Evolutionary conservation across 2,888 invertebrate genomes (phyloP).

Genomic region (Tubulanus polymorphus): DNA sequence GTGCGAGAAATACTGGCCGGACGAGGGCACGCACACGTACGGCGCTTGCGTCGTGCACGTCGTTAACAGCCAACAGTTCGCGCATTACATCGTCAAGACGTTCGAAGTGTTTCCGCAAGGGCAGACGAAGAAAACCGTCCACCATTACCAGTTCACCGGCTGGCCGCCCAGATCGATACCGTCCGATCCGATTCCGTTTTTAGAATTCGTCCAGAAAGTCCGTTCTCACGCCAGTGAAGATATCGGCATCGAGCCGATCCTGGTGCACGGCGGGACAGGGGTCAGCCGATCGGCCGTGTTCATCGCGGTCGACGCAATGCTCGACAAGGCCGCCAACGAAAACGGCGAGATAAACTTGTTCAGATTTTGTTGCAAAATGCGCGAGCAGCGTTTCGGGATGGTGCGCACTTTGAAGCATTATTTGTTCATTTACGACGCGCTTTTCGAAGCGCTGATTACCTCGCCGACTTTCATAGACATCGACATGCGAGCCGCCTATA

Average conservation of each 20-base stretch:
- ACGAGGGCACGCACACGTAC: conserved; percentile 59
- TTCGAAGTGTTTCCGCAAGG: conserved; percentile 23
- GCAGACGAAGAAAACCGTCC: conserved; percentile 18
- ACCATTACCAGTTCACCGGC: conserved; percentile 42
- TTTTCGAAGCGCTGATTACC: conserved; percentile 46
- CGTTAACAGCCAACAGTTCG: conserved; percentile 82
- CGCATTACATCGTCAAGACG: conserved; percentile 70
- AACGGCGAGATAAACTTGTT: conserved; percentile 43
- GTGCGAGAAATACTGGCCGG: conserved; percentile 88
- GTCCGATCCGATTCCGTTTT: conserved; percentile 40
- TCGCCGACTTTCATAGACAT: conserved; percentile 33
- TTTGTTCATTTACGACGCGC: conserved; percentile 46
- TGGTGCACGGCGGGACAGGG: conserved; percentile 53
- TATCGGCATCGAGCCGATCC: conserved; percentile 25
- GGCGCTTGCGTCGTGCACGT: conserved; percentile 84
- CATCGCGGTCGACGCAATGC: conserved; percentile 48
- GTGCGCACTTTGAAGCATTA: conserved; percentile 50
- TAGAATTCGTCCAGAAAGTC: conserved; percentile 30
- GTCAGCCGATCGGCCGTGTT: conserved; percentile 47
- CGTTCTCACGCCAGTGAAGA: not conserved
- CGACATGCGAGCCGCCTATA: conserved; percentile 35
- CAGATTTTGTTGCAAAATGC: conserved; percentile 37
- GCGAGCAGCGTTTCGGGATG: conserved; percentile 42
- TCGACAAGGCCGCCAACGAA: conserved; percentile 44
- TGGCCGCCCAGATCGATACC: conserved; percentile 51